Percentiles rank a stretch among this genome's conserved stretches.
These are phyloP conservation scores for Prionchulus punctatus DNA, from an alignment of 2,888 invertebrate genomes.

Conservation along the genomic window DNA sequence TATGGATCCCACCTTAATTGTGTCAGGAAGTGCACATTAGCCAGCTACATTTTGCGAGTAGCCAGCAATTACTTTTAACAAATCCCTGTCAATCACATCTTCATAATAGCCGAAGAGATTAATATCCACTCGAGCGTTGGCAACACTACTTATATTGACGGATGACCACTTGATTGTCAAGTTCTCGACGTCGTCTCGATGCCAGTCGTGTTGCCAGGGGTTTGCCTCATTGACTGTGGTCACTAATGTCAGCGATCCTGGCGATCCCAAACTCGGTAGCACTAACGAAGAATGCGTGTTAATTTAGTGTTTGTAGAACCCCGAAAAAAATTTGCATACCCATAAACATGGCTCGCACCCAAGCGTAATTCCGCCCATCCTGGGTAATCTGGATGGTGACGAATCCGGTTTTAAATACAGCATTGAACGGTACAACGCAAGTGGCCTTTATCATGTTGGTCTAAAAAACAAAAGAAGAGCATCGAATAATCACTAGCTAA, in stretches of 20 bases:
- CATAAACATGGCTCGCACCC: neutral
- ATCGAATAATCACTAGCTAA: no score
- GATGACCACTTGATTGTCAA: neutral
- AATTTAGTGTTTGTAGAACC: neutral
- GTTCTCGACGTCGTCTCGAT: neutral
- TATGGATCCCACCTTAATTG: constrained; percentile 15
- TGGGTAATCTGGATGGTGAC: constrained; percentile 4
- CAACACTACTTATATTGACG: neutral
- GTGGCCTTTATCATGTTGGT: constrained; percentile 5
- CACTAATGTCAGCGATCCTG: constrained; percentile 6
- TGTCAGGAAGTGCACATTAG: neutral
- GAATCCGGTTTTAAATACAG: neutral
- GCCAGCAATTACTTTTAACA: constrained; percentile 13
- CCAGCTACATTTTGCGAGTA: neutral
- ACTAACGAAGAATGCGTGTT: neutral
- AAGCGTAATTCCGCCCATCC: constrained; percentile 8
- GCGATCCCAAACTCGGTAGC: neutral
- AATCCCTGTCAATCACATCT: constrained; percentile 16
- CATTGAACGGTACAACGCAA: constrained; percentile 6
- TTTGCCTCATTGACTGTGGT: constrained; percentile 17
- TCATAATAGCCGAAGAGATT: constrained; percentile 10
- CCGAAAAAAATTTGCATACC: neutral
- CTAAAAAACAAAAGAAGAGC: constrained; percentile 2
- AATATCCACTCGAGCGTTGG: constrained; percentile 10
- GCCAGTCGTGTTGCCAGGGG: constrained; percentile 3